Conservation (phyloP, 2,113 vertebrate species). For the Gorsachius goisagi region DNA sequence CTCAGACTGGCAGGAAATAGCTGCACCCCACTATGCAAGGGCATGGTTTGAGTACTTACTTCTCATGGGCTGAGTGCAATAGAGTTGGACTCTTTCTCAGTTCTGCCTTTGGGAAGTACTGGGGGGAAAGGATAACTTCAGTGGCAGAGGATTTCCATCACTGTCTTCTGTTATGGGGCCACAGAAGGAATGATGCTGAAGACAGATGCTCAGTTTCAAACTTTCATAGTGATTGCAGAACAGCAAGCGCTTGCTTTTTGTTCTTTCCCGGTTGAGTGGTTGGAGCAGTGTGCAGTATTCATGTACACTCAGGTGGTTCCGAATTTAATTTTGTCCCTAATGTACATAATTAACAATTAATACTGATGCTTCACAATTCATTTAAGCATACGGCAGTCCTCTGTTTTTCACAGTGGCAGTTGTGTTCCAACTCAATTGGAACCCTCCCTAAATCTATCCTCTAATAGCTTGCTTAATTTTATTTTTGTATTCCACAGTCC, state of each 20-base stretch:
- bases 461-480: constrained; percentile 75
- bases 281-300: background rate
- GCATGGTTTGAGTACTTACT: background rate
- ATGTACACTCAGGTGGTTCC: constrained; percentile 12
- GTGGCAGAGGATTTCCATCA: background rate
- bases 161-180: background rate
- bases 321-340: constrained; percentile 42
- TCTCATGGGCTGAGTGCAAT: background rate
- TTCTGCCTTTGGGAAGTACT: background rate
- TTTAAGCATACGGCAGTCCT: constrained; percentile 36
- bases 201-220: background rate
- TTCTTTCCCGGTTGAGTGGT: background rate
- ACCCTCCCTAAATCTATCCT: constrained; percentile 64
- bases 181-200: background rate
- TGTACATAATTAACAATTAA: constrained; percentile 53
- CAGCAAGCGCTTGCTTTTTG: background rate
- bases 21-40: rapidly evolving
- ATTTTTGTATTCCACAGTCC: constrained; percentile 73
- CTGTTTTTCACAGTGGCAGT: constrained; percentile 50
- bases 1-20: background rate
- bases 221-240: background rate
- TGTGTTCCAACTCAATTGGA: constrained; percentile 58
- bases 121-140: background rate
- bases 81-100: background rate
- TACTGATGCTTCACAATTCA: constrained; percentile 48